A percentile compares a stretch with the other conserved stretches of the same genome.
Conservation (phyloP, 2,888 invertebrate genomes). For the Leptopilina drosophilae region DNA sequence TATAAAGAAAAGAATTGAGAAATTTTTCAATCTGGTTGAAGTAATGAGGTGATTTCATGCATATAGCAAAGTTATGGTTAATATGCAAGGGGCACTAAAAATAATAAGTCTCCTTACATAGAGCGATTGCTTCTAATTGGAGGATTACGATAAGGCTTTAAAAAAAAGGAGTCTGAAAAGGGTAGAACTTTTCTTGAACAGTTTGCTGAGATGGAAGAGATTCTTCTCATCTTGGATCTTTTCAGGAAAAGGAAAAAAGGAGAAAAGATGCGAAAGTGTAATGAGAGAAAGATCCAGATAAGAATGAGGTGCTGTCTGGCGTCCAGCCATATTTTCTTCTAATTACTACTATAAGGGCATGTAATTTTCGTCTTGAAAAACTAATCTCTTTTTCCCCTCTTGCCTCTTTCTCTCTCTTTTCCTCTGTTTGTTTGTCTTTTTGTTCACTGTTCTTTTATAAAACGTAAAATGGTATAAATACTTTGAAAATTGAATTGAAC, state of each 20-base stretch:
- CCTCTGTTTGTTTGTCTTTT: neutral
- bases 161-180: constrained; percentile 10
- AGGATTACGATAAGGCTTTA: constrained; percentile 31
- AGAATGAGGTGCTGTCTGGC: constrained; percentile 29
- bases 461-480: too few relatives aligned
- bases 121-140: constrained; percentile 32
- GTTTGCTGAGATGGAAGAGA: constrained; percentile 30
- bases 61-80: constrained; percentile 8
- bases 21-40: neutral
- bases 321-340: constrained; percentile 28
- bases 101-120: constrained; percentile 11
- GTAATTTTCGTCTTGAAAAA: constrained; percentile 7
- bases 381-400: constrained; percentile 4
- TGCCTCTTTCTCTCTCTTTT: neutral
- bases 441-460: neutral
- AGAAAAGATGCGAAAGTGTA: neutral
- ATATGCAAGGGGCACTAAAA: constrained; percentile 21
- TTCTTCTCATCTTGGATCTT: constrained; percentile 10
- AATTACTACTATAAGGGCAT: constrained; percentile 29
- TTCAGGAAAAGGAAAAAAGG: constrained; percentile 16
- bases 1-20: neutral
- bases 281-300: constrained; percentile 29
- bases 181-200: constrained; percentile 28
- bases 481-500: too few relatives aligned
- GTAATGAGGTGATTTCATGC: neutral